Evolutionary conservation across 2,888 invertebrate species (phyloP).

Genomic region (Drosophila suboccidentalis): DNA sequence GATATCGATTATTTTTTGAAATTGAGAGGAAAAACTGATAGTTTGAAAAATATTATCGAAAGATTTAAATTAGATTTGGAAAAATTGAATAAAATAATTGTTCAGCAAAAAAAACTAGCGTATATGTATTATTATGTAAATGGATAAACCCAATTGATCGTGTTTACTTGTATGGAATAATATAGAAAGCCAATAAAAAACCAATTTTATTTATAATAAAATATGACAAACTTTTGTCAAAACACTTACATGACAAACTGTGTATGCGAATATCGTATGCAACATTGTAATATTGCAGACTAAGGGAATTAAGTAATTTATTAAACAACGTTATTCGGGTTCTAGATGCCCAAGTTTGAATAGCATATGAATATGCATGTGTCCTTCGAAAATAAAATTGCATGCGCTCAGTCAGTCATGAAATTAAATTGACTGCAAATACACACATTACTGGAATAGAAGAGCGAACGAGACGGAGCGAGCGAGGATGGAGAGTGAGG

Average conservation of each 20-base stretch:
- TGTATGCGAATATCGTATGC: background rate
- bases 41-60: background rate
- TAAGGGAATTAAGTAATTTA: slow-evolving; percentile 68
- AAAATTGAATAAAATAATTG: background rate
- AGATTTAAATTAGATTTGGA: background rate
- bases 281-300: background rate
- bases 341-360: slow-evolving; percentile 44
- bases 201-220: too few species aligned
- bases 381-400: slow-evolving; percentile 79
- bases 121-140: too few species aligned
- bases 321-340: slow-evolving; percentile 67
- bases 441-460: slow-evolving; percentile 53
- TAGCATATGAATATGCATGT: slow-evolving; percentile 64
- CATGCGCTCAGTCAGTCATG: slow-evolving; percentile 82
- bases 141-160: too few species aligned
- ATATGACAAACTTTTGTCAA: background rate
- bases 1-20: background rate
- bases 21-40: background rate
- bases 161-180: too few species aligned
- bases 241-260: background rate
- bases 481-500: background rate
- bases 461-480: slow-evolving; percentile 24
- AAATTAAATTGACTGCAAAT: slow-evolving; percentile 84
- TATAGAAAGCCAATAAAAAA: background rate
- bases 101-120: too few species aligned